A percentile compares a stretch with the other conserved stretches of the same genome.
Conservation (phyloP, 2,888 invertebrate species). For the Cephus spinipes region DNA sequence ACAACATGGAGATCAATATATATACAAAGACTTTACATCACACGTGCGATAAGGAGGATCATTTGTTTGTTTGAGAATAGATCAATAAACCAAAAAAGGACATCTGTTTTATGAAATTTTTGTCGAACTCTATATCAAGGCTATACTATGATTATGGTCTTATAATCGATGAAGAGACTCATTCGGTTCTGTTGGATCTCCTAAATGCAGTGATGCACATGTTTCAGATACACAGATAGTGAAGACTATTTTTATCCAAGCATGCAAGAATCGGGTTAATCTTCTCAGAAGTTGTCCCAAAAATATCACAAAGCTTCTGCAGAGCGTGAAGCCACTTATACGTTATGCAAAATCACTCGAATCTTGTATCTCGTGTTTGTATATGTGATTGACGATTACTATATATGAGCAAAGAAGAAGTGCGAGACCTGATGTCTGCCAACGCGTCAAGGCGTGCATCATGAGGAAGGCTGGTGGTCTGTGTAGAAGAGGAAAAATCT, state of each 20-base stretch:
- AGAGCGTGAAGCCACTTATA: constrained; percentile 39
- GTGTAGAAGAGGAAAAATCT: not conserved
- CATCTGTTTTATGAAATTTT: not conserved
- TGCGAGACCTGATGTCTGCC: constrained; percentile 13
- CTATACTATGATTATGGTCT: not conserved
- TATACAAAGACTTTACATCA: not conserved
- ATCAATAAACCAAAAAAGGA: not conserved
- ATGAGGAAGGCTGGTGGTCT: not conserved
- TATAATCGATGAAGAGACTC: not conserved
- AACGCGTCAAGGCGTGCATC: not conserved
- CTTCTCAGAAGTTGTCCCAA: constrained; percentile 55
- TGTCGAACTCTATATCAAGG: not conserved
- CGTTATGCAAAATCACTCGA: constrained; percentile 33
- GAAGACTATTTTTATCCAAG: constrained; percentile 57
- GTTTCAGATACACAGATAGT: constrained; percentile 34
- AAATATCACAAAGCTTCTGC: constrained; percentile 56
- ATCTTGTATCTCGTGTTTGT: constrained; percentile 13
- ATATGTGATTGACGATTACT: not conserved
- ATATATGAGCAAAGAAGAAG: not conserved
- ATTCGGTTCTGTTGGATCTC: not conserved
- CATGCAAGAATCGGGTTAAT: constrained; percentile 61
- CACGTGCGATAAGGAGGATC: not conserved
- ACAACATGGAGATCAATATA: constrained; percentile 3
- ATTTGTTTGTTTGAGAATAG: not conserved
- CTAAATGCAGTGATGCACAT: not conserved